phyloP scores from a whole-genome alignment of 2,888 invertebrate species.

The Rhogogaster chlorosoma region DNA sequence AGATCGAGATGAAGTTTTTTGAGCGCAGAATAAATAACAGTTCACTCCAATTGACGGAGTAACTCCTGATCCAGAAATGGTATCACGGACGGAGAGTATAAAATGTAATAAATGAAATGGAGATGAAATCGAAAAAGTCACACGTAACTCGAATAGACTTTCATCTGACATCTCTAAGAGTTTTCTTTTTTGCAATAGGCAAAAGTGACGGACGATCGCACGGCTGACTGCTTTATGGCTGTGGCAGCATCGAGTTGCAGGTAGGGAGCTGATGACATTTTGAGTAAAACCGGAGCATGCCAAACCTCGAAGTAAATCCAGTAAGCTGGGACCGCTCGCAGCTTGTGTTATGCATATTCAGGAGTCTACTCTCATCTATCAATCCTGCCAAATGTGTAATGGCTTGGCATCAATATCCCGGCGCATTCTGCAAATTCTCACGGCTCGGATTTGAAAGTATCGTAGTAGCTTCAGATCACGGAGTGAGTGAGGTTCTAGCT shows the following conservation, averaged over 20 bases:
- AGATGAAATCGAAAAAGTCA: neutral
- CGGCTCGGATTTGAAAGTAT: constrained; percentile 54
- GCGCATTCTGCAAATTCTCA: constrained; percentile 53
- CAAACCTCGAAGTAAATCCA: constrained; percentile 48
- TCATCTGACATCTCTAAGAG: neutral
- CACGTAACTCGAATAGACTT: neutral
- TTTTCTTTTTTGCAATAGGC: neutral
- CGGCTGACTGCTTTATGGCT: neutral
- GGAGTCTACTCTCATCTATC: constrained; percentile 55
- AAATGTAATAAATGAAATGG: neutral
- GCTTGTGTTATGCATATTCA: constrained; percentile 61
- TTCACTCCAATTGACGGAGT: neutral
- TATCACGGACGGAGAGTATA: neutral
- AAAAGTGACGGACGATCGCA: constrained; percentile 22
- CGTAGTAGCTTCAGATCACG: constrained; percentile 50
- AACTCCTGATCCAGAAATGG: neutral
- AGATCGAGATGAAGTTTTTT: neutral
- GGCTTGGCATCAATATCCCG: constrained; percentile 43
- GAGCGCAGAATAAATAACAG: neutral
- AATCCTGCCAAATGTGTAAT: constrained; percentile 56
- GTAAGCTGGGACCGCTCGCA: constrained; percentile 32
- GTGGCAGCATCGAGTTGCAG: neutral
- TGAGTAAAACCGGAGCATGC: constrained; percentile 46
- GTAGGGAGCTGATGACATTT: constrained; percentile 34
- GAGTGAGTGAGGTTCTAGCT: constrained; percentile 50